Evolutionary conservation across 2,113 vertebrate species (phyloP).

Genomic region (Suricata suricatta): DNA sequence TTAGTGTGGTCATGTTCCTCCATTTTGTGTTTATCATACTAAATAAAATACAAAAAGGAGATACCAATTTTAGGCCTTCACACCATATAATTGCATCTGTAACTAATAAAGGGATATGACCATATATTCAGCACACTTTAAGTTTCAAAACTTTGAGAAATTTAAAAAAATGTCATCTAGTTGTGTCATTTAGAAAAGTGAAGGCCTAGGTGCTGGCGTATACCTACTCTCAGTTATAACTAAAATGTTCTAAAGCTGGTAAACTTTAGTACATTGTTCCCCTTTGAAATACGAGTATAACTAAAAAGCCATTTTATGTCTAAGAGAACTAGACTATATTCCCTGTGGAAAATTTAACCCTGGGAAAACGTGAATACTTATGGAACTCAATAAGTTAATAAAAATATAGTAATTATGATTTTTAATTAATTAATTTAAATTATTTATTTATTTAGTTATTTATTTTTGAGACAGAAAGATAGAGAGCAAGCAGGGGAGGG

Average conservation of each 20-base stretch:
- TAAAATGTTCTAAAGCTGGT: not conserved
- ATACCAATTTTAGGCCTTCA: not conserved
- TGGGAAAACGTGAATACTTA: not conserved
- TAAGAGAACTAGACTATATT: not conserved
- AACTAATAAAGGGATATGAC: not conserved
- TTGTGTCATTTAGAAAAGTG: not conserved
- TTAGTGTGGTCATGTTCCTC: not conserved
- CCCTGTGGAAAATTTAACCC: not conserved
- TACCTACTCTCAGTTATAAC: not conserved
- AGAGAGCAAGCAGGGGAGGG: no score
- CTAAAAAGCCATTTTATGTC: not conserved
- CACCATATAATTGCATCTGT: not conserved
- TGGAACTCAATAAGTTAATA: not conserved
- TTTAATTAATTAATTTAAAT: not conserved
- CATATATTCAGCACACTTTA: not conserved
- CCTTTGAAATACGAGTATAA: not conserved
- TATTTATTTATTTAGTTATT: no score
- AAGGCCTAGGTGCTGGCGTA: not conserved
- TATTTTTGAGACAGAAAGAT: no score
- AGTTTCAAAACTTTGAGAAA: not conserved
- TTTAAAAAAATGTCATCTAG: not conserved
- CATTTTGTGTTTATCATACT: not conserved
- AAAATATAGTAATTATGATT: not conserved
- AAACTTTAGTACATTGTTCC: not conserved
- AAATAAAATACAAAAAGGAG: not conserved